Evolutionary conservation across 1,140 invertebrate genomes (phyloP), one percentile per base, ranked within the genome.

Genomic region (Dryas iulia): DNA sequence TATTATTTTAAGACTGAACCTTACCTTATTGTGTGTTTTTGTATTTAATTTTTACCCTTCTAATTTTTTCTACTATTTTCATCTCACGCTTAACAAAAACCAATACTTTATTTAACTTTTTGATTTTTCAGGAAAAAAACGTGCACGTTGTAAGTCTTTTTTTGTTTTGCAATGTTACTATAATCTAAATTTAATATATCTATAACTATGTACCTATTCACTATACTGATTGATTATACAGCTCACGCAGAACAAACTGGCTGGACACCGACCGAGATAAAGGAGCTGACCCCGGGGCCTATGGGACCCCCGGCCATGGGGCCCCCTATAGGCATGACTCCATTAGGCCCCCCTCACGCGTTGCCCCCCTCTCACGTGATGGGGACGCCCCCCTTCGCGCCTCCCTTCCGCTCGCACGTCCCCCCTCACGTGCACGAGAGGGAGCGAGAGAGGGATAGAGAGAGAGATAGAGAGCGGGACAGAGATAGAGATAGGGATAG

Each of bases 201-300:
- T 47, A 3, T 14, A 47, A 8, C 2, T 18, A 18, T 21, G 18
- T 24, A 25, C 53, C 11, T 31, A 5, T 31, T 26, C 24, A 26
- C 18, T 12, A n/a, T n/a, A 26, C 8, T 26, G 11, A 25, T 56
- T 24, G 24, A 25, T 56, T 24, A 71, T 56, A 8, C 68, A 89
- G 86, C 83, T 47, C 85, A 84, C 31, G 71, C 81, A 1, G 92
- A 85, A 60, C 78, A 71, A 62, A 73, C 89, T 75, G 91, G 87
- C 24, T 95, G 94, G 94, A 89, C 92, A 35, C 94, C 94, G 10
- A 80, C 74, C 7, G 94, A 94, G 66, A 94, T 95, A 33, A 95
- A 95, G 82, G 92, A 94, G 70, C 79, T 95, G 26, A 94, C 94
- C 0, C 93, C 93, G 1, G 93, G 93, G 1, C 93, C 91, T 5